Percentiles rank a stretch among this genome's conserved stretches.
Evolutionary conservation across 2,113 vertebrate species (phyloP).

Genomic region (Saiga tatarica): DNA sequence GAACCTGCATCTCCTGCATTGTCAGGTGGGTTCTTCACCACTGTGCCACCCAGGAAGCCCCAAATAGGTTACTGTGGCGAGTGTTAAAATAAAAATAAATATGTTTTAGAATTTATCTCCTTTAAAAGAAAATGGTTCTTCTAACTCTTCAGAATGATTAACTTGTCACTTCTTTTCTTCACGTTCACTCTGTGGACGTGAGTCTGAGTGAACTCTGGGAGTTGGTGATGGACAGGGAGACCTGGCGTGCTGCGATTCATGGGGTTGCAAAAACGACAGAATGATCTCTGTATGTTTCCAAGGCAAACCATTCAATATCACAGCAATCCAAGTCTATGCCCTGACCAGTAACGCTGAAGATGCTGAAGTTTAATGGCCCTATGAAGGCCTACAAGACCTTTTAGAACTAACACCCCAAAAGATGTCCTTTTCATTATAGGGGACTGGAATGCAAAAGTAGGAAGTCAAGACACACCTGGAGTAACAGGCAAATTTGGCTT

Average conservation of each 20-base stretch:
- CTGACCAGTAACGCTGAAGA: not conserved
- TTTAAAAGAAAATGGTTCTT: not conserved
- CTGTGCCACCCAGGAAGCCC: not conserved
- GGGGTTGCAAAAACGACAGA: not conserved
- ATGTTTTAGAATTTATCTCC: not conserved
- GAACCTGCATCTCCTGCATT: accelerated
- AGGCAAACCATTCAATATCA: not conserved
- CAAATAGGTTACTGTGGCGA: not conserved
- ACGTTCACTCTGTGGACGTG: not conserved
- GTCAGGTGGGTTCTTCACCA: not conserved
- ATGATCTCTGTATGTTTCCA: not conserved
- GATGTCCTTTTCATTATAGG: not conserved
- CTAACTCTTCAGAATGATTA: not conserved
- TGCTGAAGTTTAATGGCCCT: not conserved
- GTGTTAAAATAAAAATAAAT: not conserved
- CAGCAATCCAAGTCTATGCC: not conserved
- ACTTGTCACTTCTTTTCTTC: not conserved
- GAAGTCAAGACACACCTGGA: not conserved
- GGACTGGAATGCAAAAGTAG: not conserved
- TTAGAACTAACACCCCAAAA: not conserved
- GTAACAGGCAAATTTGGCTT: too few species aligned
- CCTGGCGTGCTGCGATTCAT: too few species aligned
- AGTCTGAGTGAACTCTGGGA: too few species aligned
- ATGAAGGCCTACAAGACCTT: not conserved
- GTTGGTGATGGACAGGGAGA: too few species aligned